A percentile compares a stretch with the other conserved stretches of the same genome.
Conservation (phyloP, 2,888 invertebrate genomes). For the Venustoraphidia nigricollis region DNA sequence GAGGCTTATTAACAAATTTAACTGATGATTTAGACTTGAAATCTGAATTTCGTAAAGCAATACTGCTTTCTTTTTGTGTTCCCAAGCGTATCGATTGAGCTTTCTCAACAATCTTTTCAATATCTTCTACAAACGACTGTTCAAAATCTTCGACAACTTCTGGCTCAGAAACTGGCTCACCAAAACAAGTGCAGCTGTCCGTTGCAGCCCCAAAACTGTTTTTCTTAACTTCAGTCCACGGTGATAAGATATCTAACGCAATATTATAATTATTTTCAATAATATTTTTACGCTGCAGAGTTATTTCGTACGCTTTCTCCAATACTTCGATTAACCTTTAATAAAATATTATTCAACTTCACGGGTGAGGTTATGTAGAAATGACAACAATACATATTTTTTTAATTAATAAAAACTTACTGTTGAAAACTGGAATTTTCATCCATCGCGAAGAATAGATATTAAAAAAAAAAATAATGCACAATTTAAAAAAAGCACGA, state of each 20-base stretch:
- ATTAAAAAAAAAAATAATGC: too few relatives aligned
- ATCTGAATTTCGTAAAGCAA: neutral
- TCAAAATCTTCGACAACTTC: neutral
- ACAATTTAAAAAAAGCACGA: too few relatives aligned
- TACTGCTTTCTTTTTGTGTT: neutral
- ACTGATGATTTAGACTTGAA: too few relatives aligned
- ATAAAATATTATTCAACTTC: too few relatives aligned
- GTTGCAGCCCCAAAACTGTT: neutral
- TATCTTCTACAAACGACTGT: neutral
- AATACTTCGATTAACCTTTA: neutral
- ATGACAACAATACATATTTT: too few relatives aligned
- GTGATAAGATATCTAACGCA: neutral
- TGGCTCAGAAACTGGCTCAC: too few relatives aligned
- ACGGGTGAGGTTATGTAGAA: too few relatives aligned
- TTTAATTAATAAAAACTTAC: too few relatives aligned
- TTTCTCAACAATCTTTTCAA: conserved; percentile 1
- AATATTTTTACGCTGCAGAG: neutral
- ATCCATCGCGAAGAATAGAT: too few relatives aligned
- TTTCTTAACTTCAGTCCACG: neutral
- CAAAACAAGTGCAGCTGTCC: neutral
- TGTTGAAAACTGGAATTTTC: too few relatives aligned
- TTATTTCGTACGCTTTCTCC: neutral
- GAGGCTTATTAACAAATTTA: too few relatives aligned
- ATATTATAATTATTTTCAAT: neutral
- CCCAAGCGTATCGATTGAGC: neutral